Percentiles rank a stretch among this genome's conserved stretches.
These are phyloP conservation scores for Urosaurus nigricauda DNA, from an alignment of 2,797 vertebrate species.

Conservation along the genomic window DNA sequence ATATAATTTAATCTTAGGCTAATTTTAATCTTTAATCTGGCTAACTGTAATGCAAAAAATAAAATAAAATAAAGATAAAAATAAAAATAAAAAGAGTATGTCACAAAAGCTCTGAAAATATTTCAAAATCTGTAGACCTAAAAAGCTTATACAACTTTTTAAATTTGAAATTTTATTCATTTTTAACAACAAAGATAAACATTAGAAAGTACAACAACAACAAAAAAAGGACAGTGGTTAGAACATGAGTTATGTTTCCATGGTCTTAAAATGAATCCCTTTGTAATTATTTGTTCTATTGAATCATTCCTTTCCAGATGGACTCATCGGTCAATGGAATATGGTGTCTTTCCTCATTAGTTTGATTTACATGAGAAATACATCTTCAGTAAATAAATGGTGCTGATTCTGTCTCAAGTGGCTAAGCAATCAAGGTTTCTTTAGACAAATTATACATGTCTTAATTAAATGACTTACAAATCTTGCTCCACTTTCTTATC, in stretches of 20 bases:
- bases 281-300: too few species aligned
- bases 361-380: too few species aligned
- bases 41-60: background rate
- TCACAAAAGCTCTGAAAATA: background rate
- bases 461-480: conserved; percentile 87
- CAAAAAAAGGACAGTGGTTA: too few species aligned
- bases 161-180: too few species aligned
- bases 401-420: background rate
- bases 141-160: conserved; percentile 10
- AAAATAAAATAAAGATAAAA: background rate
- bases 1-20: background rate
- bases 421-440: conserved; percentile 2
- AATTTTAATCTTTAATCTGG: background rate
- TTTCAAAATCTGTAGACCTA: background rate
- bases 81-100: background rate
- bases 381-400: background rate
- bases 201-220: conserved; percentile 26
- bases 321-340: too few species aligned
- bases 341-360: too few species aligned
- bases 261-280: too few species aligned
- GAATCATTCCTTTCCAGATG: too few species aligned
- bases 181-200: too few species aligned
- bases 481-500: conserved; percentile 99
- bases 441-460: conserved; percentile 20
- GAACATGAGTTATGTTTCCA: too few species aligned